Evolutionary conservation across 2,888 invertebrate species (phyloP).

Genomic region (Electrophaes corylata): DNA sequence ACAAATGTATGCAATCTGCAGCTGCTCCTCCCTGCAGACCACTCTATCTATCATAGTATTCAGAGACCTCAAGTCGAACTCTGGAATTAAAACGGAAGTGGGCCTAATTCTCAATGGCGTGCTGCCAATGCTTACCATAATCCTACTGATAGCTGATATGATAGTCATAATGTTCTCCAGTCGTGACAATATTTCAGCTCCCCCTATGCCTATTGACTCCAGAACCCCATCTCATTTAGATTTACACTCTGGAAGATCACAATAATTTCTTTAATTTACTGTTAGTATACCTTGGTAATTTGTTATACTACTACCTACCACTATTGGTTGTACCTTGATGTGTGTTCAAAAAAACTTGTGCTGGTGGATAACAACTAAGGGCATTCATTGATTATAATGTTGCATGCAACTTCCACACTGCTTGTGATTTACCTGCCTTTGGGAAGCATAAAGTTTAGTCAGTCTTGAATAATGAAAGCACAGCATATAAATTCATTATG

Average conservation of each 20-base stretch:
- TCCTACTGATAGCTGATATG: constrained; percentile 61
- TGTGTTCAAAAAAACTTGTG: no score
- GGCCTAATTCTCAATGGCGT: constrained; percentile 60
- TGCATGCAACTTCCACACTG: no score
- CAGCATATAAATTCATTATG: no score
- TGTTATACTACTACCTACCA: background rate
- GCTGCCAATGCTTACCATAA: constrained; percentile 60
- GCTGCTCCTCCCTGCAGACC: constrained; percentile 54
- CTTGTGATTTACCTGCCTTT: no score
- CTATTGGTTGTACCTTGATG: no score
- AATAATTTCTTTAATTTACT: constrained; percentile 3
- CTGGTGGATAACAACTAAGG: no score
- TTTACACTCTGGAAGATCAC: constrained; percentile 4
- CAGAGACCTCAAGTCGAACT: constrained; percentile 42
- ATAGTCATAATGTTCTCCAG: constrained; percentile 54
- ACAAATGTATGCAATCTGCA: constrained; percentile 58
- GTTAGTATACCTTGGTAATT: background rate
- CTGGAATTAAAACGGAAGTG: constrained; percentile 37
- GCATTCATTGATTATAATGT: no score
- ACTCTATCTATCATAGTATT: constrained; percentile 55
- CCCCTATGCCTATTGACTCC: constrained; percentile 19
- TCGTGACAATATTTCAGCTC: constrained; percentile 40
- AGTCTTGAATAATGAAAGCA: no score
- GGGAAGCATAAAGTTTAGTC: no score
- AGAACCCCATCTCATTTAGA: constrained; percentile 12